Evolutionary conservation across 2,888 invertebrate genomes (phyloP).

Genomic region (Andrena hattorfiana): DNA sequence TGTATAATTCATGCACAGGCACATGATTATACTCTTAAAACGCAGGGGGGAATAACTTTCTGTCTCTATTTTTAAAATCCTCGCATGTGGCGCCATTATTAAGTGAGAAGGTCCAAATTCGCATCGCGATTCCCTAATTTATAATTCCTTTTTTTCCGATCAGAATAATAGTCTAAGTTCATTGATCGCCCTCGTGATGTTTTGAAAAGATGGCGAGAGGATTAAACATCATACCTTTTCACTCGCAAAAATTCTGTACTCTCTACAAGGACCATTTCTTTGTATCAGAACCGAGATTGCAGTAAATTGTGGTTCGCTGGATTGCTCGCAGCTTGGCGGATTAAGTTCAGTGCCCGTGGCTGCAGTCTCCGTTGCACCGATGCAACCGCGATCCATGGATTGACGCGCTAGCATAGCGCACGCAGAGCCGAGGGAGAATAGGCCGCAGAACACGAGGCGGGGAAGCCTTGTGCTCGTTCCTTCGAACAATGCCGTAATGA

Average conservation of each 20-base stretch:
- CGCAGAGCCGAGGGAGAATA: conserved; percentile 25
- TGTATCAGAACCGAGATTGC: too few relatives aligned
- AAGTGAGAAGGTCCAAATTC: too few relatives aligned
- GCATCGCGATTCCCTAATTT: too few relatives aligned
- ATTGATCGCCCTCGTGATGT: too few relatives aligned
- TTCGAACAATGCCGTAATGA: conserved; percentile 69
- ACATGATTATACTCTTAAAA: conserved; percentile 12
- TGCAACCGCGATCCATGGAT: conserved; percentile 43
- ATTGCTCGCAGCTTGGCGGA: too few relatives aligned
- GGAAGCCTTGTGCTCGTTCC: conserved; percentile 74
- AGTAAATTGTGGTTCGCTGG: too few relatives aligned
- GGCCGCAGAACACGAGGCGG: conserved; percentile 46
- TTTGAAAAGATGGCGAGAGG: too few relatives aligned
- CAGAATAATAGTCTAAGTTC: too few relatives aligned
- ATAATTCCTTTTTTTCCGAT: too few relatives aligned
- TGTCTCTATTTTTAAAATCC: conserved; percentile 3
- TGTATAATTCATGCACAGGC: conserved; percentile 50
- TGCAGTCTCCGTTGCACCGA: conserved; percentile 21
- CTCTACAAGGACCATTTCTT: too few relatives aligned
- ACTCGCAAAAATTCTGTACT: too few relatives aligned
- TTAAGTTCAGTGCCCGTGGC: not conserved
- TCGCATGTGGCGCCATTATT: not conserved
- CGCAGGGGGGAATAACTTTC: not conserved
- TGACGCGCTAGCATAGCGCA: conserved; percentile 38
- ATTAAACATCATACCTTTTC: too few relatives aligned